A percentile compares a stretch with the other conserved stretches of the same genome.
Evolutionary conservation across 2,888 invertebrate species (phyloP).

Genomic region (Phengaris arion): DNA sequence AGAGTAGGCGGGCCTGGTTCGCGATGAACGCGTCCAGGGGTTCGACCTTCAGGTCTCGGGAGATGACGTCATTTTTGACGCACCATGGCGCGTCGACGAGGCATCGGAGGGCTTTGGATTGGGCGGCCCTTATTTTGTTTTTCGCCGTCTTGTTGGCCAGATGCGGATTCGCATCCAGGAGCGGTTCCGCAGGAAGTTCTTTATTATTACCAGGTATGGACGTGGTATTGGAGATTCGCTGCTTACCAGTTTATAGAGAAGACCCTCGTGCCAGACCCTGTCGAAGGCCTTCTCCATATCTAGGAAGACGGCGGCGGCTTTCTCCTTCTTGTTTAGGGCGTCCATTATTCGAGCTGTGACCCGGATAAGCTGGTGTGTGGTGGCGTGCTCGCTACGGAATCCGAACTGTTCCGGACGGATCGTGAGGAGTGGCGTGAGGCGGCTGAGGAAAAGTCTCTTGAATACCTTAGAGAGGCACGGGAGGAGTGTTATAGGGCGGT

Average conservation of each 20-base stretch:
- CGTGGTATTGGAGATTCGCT: not conserved
- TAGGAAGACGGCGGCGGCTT: not conserved
- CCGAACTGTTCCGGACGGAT: constrained; percentile 17
- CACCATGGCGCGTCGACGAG: no score
- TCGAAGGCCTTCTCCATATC: constrained; percentile 3
- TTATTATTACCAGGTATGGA: not conserved
- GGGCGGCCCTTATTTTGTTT: no score
- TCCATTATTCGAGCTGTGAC: not conserved
- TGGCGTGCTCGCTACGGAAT: constrained; percentile 19
- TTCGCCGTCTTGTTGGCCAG: no score
- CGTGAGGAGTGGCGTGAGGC: not conserved
- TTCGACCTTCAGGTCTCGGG: no score
- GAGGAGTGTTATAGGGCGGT: not conserved
- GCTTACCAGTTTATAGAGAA: not conserved
- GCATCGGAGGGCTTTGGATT: no score
- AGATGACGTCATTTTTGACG: no score
- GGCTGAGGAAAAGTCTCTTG: not conserved
- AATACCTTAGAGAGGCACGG: not conserved
- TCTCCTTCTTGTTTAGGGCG: not conserved
- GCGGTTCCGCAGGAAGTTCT: not conserved
- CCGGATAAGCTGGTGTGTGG: constrained; percentile 21
- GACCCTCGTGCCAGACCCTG: not conserved
- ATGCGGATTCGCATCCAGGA: constrained; percentile 16
- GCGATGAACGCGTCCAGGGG: no score
- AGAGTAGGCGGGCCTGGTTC: no score